These are phyloP conservation scores for Xylocopa sonorina DNA, from an alignment of 1,140 invertebrate species.

Conservation along the genomic window DNA sequence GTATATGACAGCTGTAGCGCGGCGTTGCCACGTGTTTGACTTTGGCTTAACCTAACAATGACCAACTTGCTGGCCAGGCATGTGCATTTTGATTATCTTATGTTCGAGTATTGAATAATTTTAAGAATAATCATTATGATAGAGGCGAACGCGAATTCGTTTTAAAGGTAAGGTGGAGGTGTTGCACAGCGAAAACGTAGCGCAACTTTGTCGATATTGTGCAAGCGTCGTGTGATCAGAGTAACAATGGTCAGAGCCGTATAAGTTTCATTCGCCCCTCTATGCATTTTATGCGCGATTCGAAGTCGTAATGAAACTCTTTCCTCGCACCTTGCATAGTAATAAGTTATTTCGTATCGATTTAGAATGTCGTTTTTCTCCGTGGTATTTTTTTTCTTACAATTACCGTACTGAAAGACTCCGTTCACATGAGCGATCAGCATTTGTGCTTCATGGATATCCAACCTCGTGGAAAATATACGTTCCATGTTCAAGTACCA, in stretches of 20 bases:
- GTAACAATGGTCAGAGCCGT: slow-evolving; percentile 28
- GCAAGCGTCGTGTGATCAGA: slow-evolving; percentile 22
- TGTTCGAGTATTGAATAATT: slow-evolving; percentile 11
- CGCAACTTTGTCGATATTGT: slow-evolving; percentile 42
- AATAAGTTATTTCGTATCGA: background rate
- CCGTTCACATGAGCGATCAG: slow-evolving; percentile 15
- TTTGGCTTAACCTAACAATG: slow-evolving; percentile 53
- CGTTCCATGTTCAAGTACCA: slow-evolving; percentile 38
- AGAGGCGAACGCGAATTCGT: background rate
- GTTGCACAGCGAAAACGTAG: slow-evolving; percentile 4
- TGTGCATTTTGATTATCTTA: slow-evolving; percentile 51
- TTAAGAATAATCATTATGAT: slow-evolving; percentile 1
- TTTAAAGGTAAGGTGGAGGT: background rate
- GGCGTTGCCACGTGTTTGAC: slow-evolving; percentile 56
- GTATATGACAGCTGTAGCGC: slow-evolving; percentile 56
- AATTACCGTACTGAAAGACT: background rate
- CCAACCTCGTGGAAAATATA: slow-evolving; percentile 58
- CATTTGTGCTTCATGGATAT: slow-evolving; percentile 40
- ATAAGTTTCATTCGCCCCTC: slow-evolving; percentile 3
- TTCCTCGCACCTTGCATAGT: no score
- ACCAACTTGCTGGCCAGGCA: slow-evolving; percentile 32
- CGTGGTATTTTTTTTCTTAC: background rate
- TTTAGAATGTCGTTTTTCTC: background rate
- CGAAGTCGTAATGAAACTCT: slow-evolving; percentile 26
- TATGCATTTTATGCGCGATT: background rate